Conservation (phyloP, 2,888 invertebrate genomes). For the Galerucella pusilla region DNA sequence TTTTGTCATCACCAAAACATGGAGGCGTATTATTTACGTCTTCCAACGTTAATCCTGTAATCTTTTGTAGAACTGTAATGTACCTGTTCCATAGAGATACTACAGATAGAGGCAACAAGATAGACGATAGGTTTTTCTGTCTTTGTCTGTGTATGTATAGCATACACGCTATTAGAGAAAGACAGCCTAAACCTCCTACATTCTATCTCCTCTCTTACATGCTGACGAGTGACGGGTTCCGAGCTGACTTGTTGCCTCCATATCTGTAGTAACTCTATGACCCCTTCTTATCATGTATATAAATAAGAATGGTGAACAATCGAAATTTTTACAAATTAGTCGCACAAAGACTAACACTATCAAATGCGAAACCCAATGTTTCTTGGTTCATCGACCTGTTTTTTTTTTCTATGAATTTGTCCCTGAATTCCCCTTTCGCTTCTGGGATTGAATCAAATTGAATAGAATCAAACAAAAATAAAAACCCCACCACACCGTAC, state of each 20-base stretch:
- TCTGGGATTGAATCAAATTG: conserved; percentile 21
- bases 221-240: no score
- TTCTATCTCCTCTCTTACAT: no score
- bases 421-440: conserved; percentile 15
- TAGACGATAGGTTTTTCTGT: no score
- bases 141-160: no score
- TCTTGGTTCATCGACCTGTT: neutral
- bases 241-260: no score
- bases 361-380: neutral
- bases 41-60: neutral
- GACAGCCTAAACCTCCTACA: no score
- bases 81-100: no score
- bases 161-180: no score
- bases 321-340: no score
- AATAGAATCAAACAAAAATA: conserved; percentile 23
- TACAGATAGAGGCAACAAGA: no score
- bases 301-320: no score
- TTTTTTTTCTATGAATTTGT: neutral
- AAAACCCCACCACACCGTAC: conserved; percentile 13
- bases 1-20: neutral
- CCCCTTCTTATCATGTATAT: neutral
- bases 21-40: neutral
- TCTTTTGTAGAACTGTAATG: neutral
- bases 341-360: neutral
- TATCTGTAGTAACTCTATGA: no score